Base-by-base conservation (phyloP, 2,113 vertebrate genomes). In the Empidonax traillii region DNA sequence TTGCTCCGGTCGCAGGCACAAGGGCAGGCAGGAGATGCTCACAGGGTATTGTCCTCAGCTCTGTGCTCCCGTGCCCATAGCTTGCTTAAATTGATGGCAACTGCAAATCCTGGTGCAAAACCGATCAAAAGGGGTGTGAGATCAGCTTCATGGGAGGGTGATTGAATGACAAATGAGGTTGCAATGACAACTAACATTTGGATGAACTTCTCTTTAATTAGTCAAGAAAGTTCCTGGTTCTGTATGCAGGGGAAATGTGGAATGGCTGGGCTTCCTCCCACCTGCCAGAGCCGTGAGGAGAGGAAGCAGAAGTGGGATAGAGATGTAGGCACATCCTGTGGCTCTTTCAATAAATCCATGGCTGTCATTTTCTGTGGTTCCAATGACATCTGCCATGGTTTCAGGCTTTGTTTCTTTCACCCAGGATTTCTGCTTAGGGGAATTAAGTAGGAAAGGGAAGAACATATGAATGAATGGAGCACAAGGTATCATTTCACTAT, bases 161-260 rank as follows among this genome's bases (percentile, higher is more conserved):
- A 58, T 27, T 81, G 91, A 71, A 65, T 68, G 78, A 89, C 43
- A 51, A 69, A 68, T 33, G 67, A 77, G 35, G 44, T n/a, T 89
- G 63, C 46, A 61, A 7, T 62, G 49, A 37, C 66, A 76, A 35
- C 49, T 87, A 79, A 83, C 87, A 61, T 89, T 87, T 91, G 81
- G 87, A 83, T 83, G 74, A 96, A 89, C 49, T 95, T 91, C 49
- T 84, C 56, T 82, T 84, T 58, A 79, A 53, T 87, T 68, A 66
- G 46, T n/a, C 27, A 15, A 91, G 80, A 79, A 79, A 24, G 44
- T 81, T 94, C 37, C 81, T 83, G 62, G 44, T 90, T 51, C 71
- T 85, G 41, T 58, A 12, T 69, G 35, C 66, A 77, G 51, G 87
- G 85, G 93, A 93, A 93, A 83, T 49, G 61, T 85, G 72, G 59